These are phyloP conservation scores for Agelas oroides DNA, from an alignment of 37 sponge, comb jelly and placozoan genomes.

Conservation along the genomic window DNA sequence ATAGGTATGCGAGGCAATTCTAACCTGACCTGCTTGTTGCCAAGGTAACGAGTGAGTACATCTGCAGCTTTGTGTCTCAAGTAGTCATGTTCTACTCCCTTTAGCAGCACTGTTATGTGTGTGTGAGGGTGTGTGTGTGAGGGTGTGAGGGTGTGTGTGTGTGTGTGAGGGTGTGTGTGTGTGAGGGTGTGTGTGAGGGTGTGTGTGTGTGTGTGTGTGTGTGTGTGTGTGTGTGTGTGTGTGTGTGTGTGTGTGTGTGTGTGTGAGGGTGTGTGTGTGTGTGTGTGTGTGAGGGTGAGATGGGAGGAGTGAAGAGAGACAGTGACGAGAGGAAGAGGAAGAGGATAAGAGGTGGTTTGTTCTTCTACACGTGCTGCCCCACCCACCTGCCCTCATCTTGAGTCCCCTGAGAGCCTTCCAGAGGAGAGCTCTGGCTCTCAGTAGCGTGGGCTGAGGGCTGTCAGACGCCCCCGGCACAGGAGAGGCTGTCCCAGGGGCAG, in stretches of 20 bases:
- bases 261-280: background rate
- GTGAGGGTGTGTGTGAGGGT: background rate
- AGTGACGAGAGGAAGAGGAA: background rate
- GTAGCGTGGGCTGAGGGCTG: background rate
- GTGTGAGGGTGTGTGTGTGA: background rate
- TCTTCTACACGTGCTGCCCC: too few species aligned
- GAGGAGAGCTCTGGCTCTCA: conserved; percentile 51
- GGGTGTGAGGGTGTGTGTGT: background rate
- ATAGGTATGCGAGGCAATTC: too few species aligned
- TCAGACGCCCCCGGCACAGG: background rate
- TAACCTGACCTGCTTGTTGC: too few species aligned
- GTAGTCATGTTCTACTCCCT: conserved; percentile 55
- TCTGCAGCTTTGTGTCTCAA: conserved; percentile 52
- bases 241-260: background rate
- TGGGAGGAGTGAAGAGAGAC: background rate
- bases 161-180: conserved; percentile 1
- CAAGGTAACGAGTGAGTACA: conserved; percentile 44
- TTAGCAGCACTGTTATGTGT: conserved; percentile 21
- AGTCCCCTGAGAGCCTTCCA: conserved; percentile 63
- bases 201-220: too few species aligned
- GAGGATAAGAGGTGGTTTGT: too few species aligned
- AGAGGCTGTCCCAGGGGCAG: background rate
- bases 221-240: background rate
- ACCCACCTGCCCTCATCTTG: conserved; percentile 70
- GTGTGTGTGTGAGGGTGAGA: too few species aligned